Conservation (phyloP, 1,140 invertebrate species). For the Listronotus bonariensis region DNA sequence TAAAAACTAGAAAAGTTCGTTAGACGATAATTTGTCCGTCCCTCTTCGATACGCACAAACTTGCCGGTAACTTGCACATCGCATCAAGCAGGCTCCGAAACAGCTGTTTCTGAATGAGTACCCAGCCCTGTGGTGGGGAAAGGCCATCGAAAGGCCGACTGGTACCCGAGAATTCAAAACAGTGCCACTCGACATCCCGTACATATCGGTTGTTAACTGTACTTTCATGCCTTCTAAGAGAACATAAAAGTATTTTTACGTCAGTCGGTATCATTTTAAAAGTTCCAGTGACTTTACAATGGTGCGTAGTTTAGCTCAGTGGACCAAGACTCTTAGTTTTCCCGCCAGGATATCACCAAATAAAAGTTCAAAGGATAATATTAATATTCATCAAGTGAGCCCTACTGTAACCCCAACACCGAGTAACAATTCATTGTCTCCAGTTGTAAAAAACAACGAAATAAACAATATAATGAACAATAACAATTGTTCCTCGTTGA, state of each 20-base stretch:
- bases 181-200: constrained; percentile 30
- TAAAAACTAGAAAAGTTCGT: constrained; percentile 16
- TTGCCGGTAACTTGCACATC: constrained; percentile 26
- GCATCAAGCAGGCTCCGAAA: constrained; percentile 24
- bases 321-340: constrained; percentile 86
- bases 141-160: constrained; percentile 50
- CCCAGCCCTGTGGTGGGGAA: constrained; percentile 42
- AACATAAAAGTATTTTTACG: background rate
- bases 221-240: background rate
- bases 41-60: constrained; percentile 2
- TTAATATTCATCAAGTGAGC: constrained; percentile 55
- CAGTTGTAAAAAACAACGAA: constrained; percentile 46
- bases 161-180: constrained; percentile 36
- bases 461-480: constrained; percentile 51
- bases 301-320: constrained; percentile 83
- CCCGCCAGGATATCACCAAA: constrained; percentile 79
- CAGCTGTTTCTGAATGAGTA: constrained; percentile 50
- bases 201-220: constrained; percentile 5
- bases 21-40: constrained; percentile 3
- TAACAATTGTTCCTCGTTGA: constrained; percentile 45
- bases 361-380: constrained; percentile 70
- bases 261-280: constrained; percentile 1
- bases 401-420: constrained; percentile 51
- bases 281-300: constrained; percentile 57
- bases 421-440: constrained; percentile 49